A percentile compares a stretch with the other conserved stretches of the same genome.
Conservation (phyloP, 2,797 vertebrate genomes). For the Pangasius larnaudii region DNA sequence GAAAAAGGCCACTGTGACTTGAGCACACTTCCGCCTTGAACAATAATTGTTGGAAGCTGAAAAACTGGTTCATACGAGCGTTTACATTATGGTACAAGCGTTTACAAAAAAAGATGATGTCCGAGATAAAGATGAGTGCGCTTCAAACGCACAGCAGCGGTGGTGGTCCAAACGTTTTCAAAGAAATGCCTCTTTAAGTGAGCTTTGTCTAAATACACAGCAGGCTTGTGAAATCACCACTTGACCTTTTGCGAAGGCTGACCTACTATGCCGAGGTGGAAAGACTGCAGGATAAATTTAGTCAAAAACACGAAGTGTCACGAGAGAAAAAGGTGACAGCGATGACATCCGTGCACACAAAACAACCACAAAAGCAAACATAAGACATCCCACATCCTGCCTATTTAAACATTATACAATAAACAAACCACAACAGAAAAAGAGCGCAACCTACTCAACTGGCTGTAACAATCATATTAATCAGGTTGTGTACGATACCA, state of each 20-base stretch:
- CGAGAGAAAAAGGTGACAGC: constrained; percentile 61
- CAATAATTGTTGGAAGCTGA: constrained; percentile 78
- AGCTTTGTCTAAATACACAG: constrained; percentile 66
- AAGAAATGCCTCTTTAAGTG: constrained; percentile 61
- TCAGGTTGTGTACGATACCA: not conserved
- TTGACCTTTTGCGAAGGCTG: constrained; percentile 71
- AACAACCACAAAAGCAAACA: constrained; percentile 61
- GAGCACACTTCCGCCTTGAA: constrained; percentile 78
- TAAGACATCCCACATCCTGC: constrained; percentile 68
- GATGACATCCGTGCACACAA: constrained; percentile 61
- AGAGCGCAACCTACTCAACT: constrained; percentile 19
- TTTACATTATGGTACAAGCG: constrained; percentile 27
- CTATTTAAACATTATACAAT: constrained; percentile 50
- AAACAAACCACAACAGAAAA: constrained; percentile 52
- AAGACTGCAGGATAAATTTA: constrained; percentile 55
- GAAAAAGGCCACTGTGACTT: constrained; percentile 80
- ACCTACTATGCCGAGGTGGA: constrained; percentile 60
- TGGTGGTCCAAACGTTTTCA: constrained; percentile 48
- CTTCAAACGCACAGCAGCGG: constrained; percentile 20
- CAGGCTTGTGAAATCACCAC: constrained; percentile 71
- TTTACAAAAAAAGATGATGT: constrained; percentile 65
- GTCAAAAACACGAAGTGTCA: constrained; percentile 57
- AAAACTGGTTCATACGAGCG: constrained; percentile 76
- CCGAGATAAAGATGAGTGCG: constrained; percentile 51
- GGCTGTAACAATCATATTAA: constrained; percentile 41